A percentile compares a stretch with the other conserved stretches of the same genome.
phyloP scores from a whole-genome alignment of 2,113 vertebrate genomes.

The Colinus virginianus region DNA sequence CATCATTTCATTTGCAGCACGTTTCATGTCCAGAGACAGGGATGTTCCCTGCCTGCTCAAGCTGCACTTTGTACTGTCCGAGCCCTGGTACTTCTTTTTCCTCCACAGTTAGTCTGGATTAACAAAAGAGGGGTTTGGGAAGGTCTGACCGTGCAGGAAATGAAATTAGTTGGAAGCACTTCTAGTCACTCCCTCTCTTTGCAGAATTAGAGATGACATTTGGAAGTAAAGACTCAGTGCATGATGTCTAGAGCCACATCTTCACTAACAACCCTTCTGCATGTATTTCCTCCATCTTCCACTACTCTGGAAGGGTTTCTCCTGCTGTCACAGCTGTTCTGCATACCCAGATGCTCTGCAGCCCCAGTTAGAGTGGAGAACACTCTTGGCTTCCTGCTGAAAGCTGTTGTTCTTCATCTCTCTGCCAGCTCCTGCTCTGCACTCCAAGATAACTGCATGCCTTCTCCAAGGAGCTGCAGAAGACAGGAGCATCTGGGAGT shows the following conservation, averaged over 20 bases:
- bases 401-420: neutral
- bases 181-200: neutral
- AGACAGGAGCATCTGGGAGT: neutral
- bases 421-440: neutral
- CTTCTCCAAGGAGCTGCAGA: neutral
- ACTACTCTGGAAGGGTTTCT: neutral
- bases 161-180: neutral
- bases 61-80: neutral
- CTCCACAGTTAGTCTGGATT: neutral
- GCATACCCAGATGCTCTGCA: neutral
- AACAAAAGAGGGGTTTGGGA: neutral
- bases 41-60: neutral
- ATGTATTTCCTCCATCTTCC: neutral
- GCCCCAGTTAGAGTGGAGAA: neutral
- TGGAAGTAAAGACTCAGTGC: neutral
- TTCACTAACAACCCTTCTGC: neutral
- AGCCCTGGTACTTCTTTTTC: neutral
- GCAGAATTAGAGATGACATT: neutral
- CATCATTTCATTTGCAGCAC: neutral
- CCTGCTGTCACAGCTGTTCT: neutral
- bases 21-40: neutral
- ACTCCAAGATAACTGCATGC: neutral
- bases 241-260: neutral
- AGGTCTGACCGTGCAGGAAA: neutral
- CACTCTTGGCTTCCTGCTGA: neutral